Percentiles rank a stretch among this genome's conserved stretches.
Conservation (phyloP, 1,140 invertebrate genomes). For the Eciton burchellii region DNA sequence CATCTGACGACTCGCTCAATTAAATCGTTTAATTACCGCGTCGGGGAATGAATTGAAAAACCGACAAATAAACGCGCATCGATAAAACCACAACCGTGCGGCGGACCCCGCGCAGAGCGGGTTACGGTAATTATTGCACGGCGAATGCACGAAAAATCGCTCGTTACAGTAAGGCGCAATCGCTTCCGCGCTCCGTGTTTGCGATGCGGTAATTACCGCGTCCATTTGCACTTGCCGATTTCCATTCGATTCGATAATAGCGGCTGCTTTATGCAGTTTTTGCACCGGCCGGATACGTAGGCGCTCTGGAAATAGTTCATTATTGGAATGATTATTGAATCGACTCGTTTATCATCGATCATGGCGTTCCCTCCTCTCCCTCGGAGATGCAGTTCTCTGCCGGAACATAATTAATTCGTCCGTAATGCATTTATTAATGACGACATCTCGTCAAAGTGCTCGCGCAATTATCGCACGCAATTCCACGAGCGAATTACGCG, state of each 20-base stretch:
- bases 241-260: conserved; percentile 16
- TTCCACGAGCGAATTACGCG: neutral
- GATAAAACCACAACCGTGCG: neutral
- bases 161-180: neutral
- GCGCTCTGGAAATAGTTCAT: neutral
- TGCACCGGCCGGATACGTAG: neutral
- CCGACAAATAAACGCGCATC: conserved; percentile 19
- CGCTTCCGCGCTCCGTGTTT: neutral
- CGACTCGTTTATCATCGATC: neutral
- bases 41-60: conserved; percentile 16
- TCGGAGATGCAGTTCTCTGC: neutral
- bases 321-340: conserved; percentile 16
- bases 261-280: neutral
- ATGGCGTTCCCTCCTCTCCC: neutral
- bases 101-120: no score
- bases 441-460: neutral
- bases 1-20: neutral
- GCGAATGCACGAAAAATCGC: neutral
- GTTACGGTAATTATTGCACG: neutral
- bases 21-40: neutral
- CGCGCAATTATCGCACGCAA: neutral
- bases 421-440: neutral
- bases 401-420: conserved; percentile 4
- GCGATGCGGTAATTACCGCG: neutral
- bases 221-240: neutral